Evolutionary conservation across 2,113 vertebrate genomes (phyloP).

Genomic region (Lanius collurio): DNA sequence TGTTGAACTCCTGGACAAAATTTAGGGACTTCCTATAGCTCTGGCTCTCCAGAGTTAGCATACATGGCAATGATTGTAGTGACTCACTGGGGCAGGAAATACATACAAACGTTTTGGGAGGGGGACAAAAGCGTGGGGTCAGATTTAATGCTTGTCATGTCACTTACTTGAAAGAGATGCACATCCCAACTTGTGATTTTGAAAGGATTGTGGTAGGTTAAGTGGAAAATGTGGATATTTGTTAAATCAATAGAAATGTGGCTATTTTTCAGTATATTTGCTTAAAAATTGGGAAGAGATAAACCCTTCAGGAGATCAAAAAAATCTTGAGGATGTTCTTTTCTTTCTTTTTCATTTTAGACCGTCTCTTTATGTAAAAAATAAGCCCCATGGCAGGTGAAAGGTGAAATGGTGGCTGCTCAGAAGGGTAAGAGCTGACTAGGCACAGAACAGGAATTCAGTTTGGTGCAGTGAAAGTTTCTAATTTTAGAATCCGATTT

Average conservation of each 20-base stretch:
- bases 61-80: neutral
- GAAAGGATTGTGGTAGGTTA: neutral
- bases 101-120: slow-evolving; percentile 20
- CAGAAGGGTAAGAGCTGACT: neutral
- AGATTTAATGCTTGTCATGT: slow-evolving; percentile 39
- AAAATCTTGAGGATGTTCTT: neutral
- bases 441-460: neutral
- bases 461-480: neutral
- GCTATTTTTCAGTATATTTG: neutral
- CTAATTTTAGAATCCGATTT: neutral
- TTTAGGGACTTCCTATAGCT: neutral
- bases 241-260: neutral
- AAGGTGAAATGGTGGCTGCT: neutral
- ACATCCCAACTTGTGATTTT: slow-evolving; percentile 3
- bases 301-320: neutral
- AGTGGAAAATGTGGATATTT: neutral
- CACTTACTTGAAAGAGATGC: neutral
- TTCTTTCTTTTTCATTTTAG: neutral
- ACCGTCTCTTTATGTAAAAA: neutral
- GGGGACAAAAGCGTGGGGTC: slow-evolving; percentile 4
- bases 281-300: neutral
- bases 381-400: neutral
- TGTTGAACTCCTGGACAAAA: neutral
- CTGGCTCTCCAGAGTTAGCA: neutral
- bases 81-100: slow-evolving; percentile 41